phyloP scores from a whole-genome alignment of 2,888 invertebrate genomes.

The Machimus rusticus region DNA sequence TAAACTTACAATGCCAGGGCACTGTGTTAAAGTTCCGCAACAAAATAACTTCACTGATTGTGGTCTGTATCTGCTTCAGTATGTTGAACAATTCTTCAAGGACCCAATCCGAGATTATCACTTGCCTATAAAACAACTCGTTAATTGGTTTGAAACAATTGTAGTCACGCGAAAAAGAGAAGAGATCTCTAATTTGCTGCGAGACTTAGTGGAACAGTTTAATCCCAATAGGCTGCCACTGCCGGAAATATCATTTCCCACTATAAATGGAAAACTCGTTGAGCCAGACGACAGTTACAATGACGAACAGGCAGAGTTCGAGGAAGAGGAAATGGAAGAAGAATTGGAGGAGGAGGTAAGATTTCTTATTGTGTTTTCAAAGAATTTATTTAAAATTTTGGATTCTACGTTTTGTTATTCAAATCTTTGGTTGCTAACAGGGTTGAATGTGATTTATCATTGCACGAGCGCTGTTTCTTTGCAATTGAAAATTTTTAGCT shows the following conservation, averaged over 20 bases:
- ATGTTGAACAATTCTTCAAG: slow-evolving; percentile 95
- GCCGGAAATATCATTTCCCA: slow-evolving; percentile 79
- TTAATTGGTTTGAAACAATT: slow-evolving; percentile 87
- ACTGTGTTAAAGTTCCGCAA: slow-evolving; percentile 92
- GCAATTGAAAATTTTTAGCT: too few relatives aligned
- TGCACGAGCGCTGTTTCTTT: too few relatives aligned
- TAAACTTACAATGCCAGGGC: slow-evolving; percentile 85
- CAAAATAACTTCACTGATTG: slow-evolving; percentile 98
- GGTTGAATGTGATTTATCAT: too few relatives aligned
- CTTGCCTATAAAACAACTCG: slow-evolving; percentile 82
- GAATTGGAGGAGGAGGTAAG: slow-evolving; percentile 62
- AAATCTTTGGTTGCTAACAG: too few relatives aligned
- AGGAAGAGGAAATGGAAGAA: slow-evolving; percentile 65
- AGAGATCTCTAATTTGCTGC: slow-evolving; percentile 82
- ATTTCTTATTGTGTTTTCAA: neutral
- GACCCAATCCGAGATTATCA: slow-evolving; percentile 83
- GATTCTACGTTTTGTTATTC: too few relatives aligned
- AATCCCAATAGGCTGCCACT: slow-evolving; percentile 73
- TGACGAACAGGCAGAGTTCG: slow-evolving; percentile 66
- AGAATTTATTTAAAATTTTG: neutral
- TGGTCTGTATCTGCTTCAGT: slow-evolving; percentile 93
- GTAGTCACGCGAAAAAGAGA: slow-evolving; percentile 85
- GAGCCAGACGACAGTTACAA: slow-evolving; percentile 66
- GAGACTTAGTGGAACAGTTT: slow-evolving; percentile 75
- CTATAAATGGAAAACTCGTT: slow-evolving; percentile 74